Conservation (phyloP, 2,888 invertebrate genomes). For the Aphrophora alni region DNA sequence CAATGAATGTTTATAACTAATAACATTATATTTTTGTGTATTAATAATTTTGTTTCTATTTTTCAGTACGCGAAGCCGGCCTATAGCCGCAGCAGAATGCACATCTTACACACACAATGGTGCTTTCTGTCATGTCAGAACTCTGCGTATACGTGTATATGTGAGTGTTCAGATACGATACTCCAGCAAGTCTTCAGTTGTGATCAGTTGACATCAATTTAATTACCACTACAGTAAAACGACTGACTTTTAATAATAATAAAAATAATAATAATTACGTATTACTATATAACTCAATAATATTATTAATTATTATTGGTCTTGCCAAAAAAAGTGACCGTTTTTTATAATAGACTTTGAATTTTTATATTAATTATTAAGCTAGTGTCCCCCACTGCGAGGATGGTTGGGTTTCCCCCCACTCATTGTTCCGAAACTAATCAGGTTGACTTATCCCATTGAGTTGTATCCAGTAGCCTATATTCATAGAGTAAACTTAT, state of each 20-base stretch:
- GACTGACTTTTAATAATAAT: conserved; percentile 49
- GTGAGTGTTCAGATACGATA: conserved; percentile 32
- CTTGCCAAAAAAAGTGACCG: conserved; percentile 50
- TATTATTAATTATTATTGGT: conserved; percentile 48
- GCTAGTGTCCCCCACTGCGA: conserved; percentile 32
- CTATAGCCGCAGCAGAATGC: conserved; percentile 36
- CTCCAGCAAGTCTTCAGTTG: conserved; percentile 10
- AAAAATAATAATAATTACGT: conserved; percentile 47
- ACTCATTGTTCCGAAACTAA: neutral
- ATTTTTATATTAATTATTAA: conserved; percentile 48
- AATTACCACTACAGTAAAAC: conserved; percentile 42
- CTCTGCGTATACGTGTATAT: conserved; percentile 39
- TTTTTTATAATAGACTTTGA: conserved; percentile 51
- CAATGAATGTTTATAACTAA: too few relatives aligned
- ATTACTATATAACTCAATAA: conserved; percentile 50
- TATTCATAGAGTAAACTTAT: too few relatives aligned
- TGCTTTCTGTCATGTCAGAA: conserved; percentile 45
- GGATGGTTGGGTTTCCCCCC: conserved; percentile 13
- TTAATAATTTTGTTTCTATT: conserved; percentile 4
- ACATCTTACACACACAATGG: conserved; percentile 39
- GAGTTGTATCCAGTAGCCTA: conserved; percentile 12
- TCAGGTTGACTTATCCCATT: conserved; percentile 22
- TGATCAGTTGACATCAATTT: conserved; percentile 24
- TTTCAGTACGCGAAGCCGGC: conserved; percentile 49
- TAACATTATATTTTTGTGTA: too few relatives aligned